Evolutionary conservation across 2,888 invertebrate genomes (phyloP), one percentile per base, ranked within the genome.

Genomic region (Seira musarum): DNA sequence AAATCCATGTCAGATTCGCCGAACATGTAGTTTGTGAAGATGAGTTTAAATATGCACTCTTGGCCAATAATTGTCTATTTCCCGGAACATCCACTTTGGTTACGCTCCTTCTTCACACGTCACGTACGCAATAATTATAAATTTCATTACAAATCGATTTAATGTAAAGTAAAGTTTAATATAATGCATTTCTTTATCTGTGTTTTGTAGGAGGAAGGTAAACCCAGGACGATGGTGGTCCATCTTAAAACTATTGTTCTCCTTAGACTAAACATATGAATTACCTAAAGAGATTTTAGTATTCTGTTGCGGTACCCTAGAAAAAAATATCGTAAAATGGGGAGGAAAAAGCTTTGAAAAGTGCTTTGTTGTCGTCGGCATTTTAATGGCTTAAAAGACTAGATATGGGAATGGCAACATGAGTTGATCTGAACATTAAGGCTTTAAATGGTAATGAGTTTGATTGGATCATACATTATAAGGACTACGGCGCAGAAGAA

Each of bases 21-120:
- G 98, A 99, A 89, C 97, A 96, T 89, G 96, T 98, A 17, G 98
- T 99, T 46, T 99, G 99, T 90, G 99, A 99, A 90, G 98, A 99
- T 89, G 99, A 99, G 90, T 98, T 99, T 90, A 99, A 99, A 90
- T 99, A 99, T 89, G 98, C 98, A 22, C 92, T 99, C 80, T 90
- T 99, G 86, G 98, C 99, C 82, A 99, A 99, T 91, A 99, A 99
- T 90, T 99, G 98, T 90, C 95, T 98, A 83, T 98, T 97, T 89
- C 98, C 98, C 0, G 99, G 98, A 17, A 97, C 97, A 15, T 98
- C 98, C 63, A 98, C 98, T 0, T 92, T 99, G 81, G 97, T 99
- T 85, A 99, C 99, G 0, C 91, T 99, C 0, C 91, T 99, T 66
- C 91, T 99, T 77, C 99, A 99, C 89, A 99, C 99, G 1, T 98